These are phyloP conservation scores for Elysia chlorotica DNA, from an alignment of 1,140 invertebrate genomes.

Conservation along the genomic window DNA sequence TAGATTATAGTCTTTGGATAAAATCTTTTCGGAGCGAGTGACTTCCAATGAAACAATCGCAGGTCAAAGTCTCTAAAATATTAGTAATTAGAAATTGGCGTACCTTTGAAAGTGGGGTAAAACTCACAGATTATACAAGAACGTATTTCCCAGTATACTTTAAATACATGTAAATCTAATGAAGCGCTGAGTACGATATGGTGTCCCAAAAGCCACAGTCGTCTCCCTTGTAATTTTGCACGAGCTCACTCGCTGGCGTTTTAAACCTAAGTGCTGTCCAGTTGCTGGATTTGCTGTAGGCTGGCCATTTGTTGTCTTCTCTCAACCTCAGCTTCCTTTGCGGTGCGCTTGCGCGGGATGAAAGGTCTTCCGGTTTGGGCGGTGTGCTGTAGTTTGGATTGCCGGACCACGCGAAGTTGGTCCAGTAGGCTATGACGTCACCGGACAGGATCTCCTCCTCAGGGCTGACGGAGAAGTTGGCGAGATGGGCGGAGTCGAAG, in stretches of 20 bases:
- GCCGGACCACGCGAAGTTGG: conserved; percentile 51
- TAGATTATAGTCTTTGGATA: too few species aligned
- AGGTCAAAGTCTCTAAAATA: too few species aligned
- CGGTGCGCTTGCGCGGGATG: neutral
- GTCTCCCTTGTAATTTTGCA: conserved; percentile 26
- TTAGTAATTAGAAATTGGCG: too few species aligned
- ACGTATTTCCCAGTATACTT: too few species aligned
- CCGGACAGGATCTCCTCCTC: conserved; percentile 40
- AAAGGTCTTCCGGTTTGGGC: too few species aligned
- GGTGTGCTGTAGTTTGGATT: too few species aligned
- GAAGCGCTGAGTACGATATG: conserved; percentile 36
- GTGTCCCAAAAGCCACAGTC: conserved; percentile 47
- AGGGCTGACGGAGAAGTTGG: conserved; percentile 31
- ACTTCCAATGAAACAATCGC: too few species aligned
- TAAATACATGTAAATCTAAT: too few species aligned
- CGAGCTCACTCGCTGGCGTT: conserved; percentile 31
- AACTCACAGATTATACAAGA: too few species aligned
- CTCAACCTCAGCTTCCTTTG: neutral
- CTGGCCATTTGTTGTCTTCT: conserved; percentile 30
- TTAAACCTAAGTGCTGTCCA: conserved; percentile 33
- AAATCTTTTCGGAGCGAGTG: too few species aligned
- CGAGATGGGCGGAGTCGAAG: conserved; percentile 32
- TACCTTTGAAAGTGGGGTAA: too few species aligned
- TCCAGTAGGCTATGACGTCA: conserved; percentile 42
- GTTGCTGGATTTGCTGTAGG: conserved; percentile 18